Conservation (phyloP, 2,888 invertebrate genomes). For the Limnephilus auricula region DNA sequence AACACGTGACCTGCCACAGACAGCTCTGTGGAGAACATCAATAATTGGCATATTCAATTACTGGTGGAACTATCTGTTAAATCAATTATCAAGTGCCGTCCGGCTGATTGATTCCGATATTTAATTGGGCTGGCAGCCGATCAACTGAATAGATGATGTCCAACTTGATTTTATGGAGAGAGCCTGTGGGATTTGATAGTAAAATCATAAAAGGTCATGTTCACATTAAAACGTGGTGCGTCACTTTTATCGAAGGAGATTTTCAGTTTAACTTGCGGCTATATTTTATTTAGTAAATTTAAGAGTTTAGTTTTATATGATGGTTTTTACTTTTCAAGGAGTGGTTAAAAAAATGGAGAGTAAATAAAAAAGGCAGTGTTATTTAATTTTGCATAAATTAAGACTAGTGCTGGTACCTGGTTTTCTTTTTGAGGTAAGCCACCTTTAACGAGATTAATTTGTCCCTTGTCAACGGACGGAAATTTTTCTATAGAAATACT, state of each 20-base stretch:
- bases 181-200: background rate
- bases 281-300: background rate
- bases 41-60: constrained; percentile 45
- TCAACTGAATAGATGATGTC: constrained; percentile 14
- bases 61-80: constrained; percentile 20
- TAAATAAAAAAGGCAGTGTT: background rate
- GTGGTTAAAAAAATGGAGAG: background rate
- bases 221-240: background rate
- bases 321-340: background rate
- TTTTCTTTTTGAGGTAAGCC: background rate
- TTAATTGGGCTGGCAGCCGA: constrained; percentile 20
- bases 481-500: background rate
- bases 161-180: background rate
- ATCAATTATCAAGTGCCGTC: constrained; percentile 18
- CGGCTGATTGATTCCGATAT: constrained; percentile 22
- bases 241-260: background rate
- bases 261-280: background rate
- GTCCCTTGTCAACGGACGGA: background rate
- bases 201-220: background rate
- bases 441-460: background rate
- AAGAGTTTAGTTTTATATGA: background rate
- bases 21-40: background rate
- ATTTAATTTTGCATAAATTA: background rate
- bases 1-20: background rate
- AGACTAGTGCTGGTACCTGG: background rate